phyloP scores from a whole-genome alignment of 2,797 vertebrate genomes.

The Cheirogaleus major region DNA sequence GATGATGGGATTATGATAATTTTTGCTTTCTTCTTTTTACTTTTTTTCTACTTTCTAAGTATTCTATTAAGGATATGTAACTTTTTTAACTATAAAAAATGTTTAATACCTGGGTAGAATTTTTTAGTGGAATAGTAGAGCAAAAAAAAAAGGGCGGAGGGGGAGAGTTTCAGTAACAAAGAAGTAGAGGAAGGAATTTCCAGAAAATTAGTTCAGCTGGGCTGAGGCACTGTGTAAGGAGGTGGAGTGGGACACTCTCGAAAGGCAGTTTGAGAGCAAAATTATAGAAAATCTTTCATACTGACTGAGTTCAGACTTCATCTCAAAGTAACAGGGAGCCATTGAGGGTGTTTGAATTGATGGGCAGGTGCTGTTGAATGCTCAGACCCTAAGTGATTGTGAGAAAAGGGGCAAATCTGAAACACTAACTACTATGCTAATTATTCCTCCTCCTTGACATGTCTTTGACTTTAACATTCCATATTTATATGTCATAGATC shows the following conservation, averaged over 20 bases:
- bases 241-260: background rate
- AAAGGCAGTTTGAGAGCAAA: background rate
- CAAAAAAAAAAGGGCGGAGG: background rate
- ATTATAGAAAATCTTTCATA: background rate
- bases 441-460: background rate
- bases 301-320: background rate
- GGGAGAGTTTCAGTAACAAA: background rate
- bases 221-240: background rate
- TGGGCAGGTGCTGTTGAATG: background rate
- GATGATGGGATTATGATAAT: background rate
- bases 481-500: background rate
- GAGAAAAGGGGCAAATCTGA: background rate
- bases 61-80: background rate
- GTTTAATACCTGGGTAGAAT: background rate
- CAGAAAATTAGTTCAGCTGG: background rate
- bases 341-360: background rate
- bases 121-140: background rate
- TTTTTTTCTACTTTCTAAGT: constrained; percentile 37
- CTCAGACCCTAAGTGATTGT: background rate
- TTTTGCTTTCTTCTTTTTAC: background rate
- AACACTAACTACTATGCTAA: background rate
- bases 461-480: background rate
- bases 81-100: background rate
- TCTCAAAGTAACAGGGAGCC: background rate
- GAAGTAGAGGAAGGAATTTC: background rate